phyloP scores from a whole-genome alignment of 92 coral and sea anemone genomes.

The Palythoa grandiflora region DNA sequence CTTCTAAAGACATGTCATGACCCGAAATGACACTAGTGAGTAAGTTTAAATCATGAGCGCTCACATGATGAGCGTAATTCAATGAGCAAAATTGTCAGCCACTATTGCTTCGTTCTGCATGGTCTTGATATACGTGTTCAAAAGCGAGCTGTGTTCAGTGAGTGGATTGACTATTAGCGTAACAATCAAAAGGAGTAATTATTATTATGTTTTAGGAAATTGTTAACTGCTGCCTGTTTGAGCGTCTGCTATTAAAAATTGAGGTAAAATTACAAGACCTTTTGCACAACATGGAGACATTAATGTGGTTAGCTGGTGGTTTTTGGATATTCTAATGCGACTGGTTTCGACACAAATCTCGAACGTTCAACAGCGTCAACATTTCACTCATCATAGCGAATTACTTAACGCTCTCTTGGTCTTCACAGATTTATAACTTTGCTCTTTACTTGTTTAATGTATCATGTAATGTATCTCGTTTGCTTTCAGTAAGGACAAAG shows the following conservation, averaged over 20 bases:
- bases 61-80: not conserved
- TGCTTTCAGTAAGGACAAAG: not conserved
- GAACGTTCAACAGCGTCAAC: not conserved
- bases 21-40: not conserved
- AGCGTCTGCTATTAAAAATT: not conserved
- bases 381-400: not conserved
- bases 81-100: not conserved
- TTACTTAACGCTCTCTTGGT: not conserved
- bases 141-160: no score
- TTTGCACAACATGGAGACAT: not conserved
- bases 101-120: not conserved
- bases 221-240: not conserved
- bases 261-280: not conserved
- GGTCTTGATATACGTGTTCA: not conserved
- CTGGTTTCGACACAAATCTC: not conserved
- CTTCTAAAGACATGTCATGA: not conserved
- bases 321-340: not conserved
- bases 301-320: not conserved
- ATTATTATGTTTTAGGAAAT: not conserved
- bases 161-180: slow-evolving; percentile 1
- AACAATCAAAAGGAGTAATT: slow-evolving; percentile 10
- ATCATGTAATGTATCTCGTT: not conserved
- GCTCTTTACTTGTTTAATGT: not conserved
- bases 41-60: not conserved
- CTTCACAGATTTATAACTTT: not conserved